Conservation (phyloP, 2,888 invertebrate genomes). For the Zygogramma bicolorata region DNA sequence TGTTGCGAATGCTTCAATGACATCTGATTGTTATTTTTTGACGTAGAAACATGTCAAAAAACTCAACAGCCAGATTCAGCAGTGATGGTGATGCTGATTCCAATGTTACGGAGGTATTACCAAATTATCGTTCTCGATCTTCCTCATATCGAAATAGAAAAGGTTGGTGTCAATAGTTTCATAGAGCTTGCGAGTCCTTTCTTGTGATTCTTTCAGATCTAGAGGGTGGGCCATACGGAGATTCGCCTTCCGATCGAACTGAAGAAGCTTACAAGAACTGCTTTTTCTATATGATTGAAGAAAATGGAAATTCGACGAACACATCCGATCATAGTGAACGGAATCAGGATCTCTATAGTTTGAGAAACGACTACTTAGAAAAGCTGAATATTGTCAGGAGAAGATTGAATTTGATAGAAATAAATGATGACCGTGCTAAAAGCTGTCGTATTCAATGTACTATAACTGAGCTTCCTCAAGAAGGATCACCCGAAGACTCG, state of each 20-base stretch:
- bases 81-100: constrained; percentile 48
- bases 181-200: background rate
- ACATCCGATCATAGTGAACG: constrained; percentile 31
- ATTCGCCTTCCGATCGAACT: constrained; percentile 23
- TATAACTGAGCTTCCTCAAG: constrained; percentile 38
- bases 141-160: constrained; percentile 37
- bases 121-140: constrained; percentile 28
- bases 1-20: background rate
- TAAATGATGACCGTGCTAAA: constrained; percentile 23
- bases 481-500: background rate
- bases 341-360: constrained; percentile 43
- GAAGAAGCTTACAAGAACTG: constrained; percentile 31
- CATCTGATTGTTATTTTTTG: background rate
- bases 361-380: constrained; percentile 45
- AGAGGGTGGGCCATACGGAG: constrained; percentile 43
- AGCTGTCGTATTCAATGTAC: constrained; percentile 20
- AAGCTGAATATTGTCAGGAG: constrained; percentile 46
- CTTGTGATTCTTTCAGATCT: constrained; percentile 29
- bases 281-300: constrained; percentile 38
- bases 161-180: constrained; percentile 14
- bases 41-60: constrained; percentile 46
- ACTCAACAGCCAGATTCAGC: constrained; percentile 43
- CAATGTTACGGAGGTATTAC: constrained; percentile 18
- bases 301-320: constrained; percentile 23
- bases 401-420: constrained; percentile 43